These are phyloP conservation scores for Thamnophis sirtalis DNA, from an alignment of 2,113 vertebrate species.

Conservation along the genomic window DNA sequence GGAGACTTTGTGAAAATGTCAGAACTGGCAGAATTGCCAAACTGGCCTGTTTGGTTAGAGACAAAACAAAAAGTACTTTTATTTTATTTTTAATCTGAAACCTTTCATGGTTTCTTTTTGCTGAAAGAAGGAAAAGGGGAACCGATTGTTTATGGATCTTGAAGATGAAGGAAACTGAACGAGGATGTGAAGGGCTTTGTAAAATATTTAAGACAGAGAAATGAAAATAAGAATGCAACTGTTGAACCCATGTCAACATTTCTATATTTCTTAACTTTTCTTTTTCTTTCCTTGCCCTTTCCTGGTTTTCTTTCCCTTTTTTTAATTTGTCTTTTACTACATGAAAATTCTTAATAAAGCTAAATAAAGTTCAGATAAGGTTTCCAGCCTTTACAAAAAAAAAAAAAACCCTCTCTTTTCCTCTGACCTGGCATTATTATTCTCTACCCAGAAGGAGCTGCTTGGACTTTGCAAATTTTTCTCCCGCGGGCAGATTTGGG, in stretches of 20 bases:
- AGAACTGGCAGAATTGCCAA: not conserved
- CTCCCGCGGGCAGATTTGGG: not conserved
- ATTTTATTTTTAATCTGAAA: not conserved
- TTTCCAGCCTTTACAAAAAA: not conserved
- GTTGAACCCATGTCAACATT: not conserved
- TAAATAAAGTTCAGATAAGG: not conserved
- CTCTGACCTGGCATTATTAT: slow-evolving; percentile 6
- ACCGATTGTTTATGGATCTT: not conserved
- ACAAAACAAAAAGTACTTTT: not conserved
- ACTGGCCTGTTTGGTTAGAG: not conserved
- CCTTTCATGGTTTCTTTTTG: not conserved
- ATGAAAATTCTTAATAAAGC: not conserved
- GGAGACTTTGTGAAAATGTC: not conserved
- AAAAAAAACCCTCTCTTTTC: not conserved
- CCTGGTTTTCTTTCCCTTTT: not conserved
- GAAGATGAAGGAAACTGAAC: not conserved
- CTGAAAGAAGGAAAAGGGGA: not conserved
- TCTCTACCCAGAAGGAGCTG: slow-evolving; percentile 23
- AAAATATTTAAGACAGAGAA: not conserved
- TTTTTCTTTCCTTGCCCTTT: not conserved
- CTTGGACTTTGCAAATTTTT: not conserved
- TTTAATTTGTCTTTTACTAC: not conserved
- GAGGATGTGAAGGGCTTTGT: not conserved
- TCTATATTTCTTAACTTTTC: not conserved
- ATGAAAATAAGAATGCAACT: not conserved